Percentiles rank a stretch among this genome's conserved stretches.
These are phyloP conservation scores for Chrysopilus asiliformis DNA, from an alignment of 2,888 invertebrate species.

Conservation along the genomic window DNA sequence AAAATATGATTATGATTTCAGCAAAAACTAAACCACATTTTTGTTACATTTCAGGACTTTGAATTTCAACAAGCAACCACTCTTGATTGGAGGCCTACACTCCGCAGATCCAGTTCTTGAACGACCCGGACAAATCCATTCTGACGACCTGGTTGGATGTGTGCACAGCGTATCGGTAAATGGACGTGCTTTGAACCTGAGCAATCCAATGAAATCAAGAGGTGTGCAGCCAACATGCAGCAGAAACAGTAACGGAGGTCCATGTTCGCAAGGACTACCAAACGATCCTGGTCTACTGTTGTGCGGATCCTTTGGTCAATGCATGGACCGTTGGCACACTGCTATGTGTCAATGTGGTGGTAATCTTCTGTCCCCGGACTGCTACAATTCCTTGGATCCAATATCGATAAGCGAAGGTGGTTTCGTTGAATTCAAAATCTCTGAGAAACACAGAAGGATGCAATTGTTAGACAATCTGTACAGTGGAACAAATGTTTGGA, in stretches of 20 bases:
- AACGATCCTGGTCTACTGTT: constrained; percentile 31
- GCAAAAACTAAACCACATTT: constrained; percentile 1
- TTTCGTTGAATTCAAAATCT: constrained; percentile 62
- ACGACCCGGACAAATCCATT: constrained; percentile 77
- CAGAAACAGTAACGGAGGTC: constrained; percentile 50
- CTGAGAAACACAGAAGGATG: constrained; percentile 76
- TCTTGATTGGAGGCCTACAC: constrained; percentile 73
- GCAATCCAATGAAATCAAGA: constrained; percentile 56
- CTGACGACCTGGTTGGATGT: constrained; percentile 90
- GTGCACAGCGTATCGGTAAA: constrained; percentile 83
- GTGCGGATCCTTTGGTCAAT: constrained; percentile 53
- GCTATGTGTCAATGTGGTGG: constrained; percentile 59
- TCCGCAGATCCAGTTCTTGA: constrained; percentile 78
- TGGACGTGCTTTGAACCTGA: constrained; percentile 68
- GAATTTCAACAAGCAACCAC: constrained; percentile 79
- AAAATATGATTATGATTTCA: not conserved
- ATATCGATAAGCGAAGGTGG: constrained; percentile 66
- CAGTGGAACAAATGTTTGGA: constrained; percentile 58
- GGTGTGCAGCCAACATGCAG: constrained; percentile 66
- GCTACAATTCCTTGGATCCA: constrained; percentile 62
- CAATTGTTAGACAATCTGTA: constrained; percentile 71
- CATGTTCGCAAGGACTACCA: constrained; percentile 41
- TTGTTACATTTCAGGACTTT: constrained; percentile 53
- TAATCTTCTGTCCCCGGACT: constrained; percentile 61
- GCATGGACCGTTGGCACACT: constrained; percentile 74